Base-by-base conservation (phyloP, 2,797 vertebrate genomes). In the Acipenser ruthenus region DNA sequence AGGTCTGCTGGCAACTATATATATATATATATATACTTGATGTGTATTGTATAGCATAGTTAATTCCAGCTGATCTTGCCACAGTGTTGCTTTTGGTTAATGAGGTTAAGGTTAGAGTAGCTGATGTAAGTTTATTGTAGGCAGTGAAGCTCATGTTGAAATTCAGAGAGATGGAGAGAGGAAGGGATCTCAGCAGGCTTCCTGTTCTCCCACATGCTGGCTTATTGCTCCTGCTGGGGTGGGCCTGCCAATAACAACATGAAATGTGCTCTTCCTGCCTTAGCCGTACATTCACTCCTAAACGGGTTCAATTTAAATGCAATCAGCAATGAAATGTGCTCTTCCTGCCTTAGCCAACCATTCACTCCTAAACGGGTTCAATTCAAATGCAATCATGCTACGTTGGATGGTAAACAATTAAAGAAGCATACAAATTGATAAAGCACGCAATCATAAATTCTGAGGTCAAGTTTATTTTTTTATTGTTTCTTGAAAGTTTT, bases 81-180 rank as follows among this genome's bases (percentile, higher is more conserved):
- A 10, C 12, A 8, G 2, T 66, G 56, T 49, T 15, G 6, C 47
- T 10, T 49, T 10, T 55, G 56, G 52, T 55, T 50, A 49, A 66
- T 18, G 52, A 18, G 65, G 12, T 18, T 8, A 52, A 49, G 65
- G 59, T 66, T 23, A 66, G 65, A 13, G 53, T 48, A 48, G 51
- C 48, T 48, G 64, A 55, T 1, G 64, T 56, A 11, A 37, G 51
- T 50, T 47, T 23, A 56, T 23, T 56, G 53, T 55, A 49, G 12
- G 37, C 53, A 37, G 10, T 7, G 10, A 8, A 7, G 10, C 50
- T 47, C n/a, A 47, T 11, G 50, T n/a, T 50, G 18, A 23, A 56
- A n/a, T 58, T 18, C 58, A 60, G 47, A 66, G 13, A 9, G 18
- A 9, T 18, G 18, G 65, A 6, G 56, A 8, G 10, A 8, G 49